Evolutionary conservation across 2,888 invertebrate species (phyloP).

Genomic region (Orthosia gracilis): DNA sequence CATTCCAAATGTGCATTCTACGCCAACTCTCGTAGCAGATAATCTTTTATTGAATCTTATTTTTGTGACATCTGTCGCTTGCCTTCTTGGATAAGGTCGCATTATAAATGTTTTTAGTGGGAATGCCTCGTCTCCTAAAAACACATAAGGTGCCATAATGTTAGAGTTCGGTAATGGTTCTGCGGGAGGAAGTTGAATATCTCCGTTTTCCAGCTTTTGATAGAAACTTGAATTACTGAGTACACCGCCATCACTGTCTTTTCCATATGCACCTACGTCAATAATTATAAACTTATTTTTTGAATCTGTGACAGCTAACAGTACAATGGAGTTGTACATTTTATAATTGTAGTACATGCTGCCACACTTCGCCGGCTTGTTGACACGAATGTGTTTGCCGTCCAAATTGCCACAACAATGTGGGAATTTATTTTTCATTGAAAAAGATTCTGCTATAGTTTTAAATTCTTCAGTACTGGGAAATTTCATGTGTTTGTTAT

Average conservation of each 20-base stretch:
- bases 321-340: too few species aligned
- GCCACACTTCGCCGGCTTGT: too few species aligned
- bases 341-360: too few species aligned
- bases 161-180: constrained; percentile 53
- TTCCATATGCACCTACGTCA: constrained; percentile 56
- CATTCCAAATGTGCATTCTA: constrained; percentile 49
- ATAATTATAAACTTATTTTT: constrained; percentile 54
- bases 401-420: too few species aligned
- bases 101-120: constrained; percentile 65
- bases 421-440: too few species aligned
- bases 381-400: too few species aligned
- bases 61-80: constrained; percentile 38
- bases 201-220: constrained; percentile 53
- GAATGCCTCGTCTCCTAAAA: constrained; percentile 66
- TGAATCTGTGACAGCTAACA: constrained; percentile 57
- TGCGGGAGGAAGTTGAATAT: constrained; percentile 53
- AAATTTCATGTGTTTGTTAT: too few species aligned
- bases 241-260: constrained; percentile 52
- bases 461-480: too few species aligned
- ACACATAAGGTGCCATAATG: constrained; percentile 62
- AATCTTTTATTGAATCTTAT: constrained; percentile 52
- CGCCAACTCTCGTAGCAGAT: constrained; percentile 43
- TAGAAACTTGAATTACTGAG: constrained; percentile 53
- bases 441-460: too few species aligned
- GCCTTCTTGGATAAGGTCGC: constrained; percentile 44